Evolutionary conservation across 2,888 invertebrate genomes (phyloP).

Genomic region (Sarcophaga subvicina): DNA sequence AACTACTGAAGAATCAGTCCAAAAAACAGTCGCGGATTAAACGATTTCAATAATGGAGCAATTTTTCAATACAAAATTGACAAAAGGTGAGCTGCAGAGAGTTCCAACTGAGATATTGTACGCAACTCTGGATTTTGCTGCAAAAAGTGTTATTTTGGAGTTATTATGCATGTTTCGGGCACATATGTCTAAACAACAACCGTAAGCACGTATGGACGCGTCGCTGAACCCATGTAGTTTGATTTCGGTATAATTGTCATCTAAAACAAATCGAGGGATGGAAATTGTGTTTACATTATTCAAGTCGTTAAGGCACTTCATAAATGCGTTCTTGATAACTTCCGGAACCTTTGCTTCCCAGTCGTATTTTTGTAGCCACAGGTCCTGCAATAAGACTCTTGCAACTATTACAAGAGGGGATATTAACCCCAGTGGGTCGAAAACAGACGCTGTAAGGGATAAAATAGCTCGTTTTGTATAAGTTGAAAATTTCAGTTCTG

Average conservation of each 20-base stretch:
- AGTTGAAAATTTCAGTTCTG: neutral
- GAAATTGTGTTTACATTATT: neutral
- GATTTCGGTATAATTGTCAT: too few relatives aligned
- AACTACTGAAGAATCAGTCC: too few relatives aligned
- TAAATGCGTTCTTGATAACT: too few relatives aligned
- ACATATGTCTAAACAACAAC: neutral
- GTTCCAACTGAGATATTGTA: neutral
- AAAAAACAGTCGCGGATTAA: too few relatives aligned
- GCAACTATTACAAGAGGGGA: neutral
- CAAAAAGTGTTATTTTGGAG: neutral
- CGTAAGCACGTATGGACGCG: too few relatives aligned
- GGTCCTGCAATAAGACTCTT: neutral
- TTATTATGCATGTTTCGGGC: neutral
- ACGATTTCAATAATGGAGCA: neutral
- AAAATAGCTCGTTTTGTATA: slow-evolving; percentile 3
- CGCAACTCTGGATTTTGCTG: neutral
- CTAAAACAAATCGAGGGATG: neutral
- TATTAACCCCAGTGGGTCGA: slow-evolving; percentile 12
- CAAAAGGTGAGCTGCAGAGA: neutral
- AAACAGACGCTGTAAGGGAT: slow-evolving; percentile 3
- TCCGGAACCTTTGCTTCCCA: too few relatives aligned
- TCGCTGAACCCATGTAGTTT: too few relatives aligned
- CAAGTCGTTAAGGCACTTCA: too few relatives aligned
- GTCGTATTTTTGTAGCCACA: neutral
- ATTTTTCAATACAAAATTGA: slow-evolving; percentile 2